Base-by-base conservation (phyloP, 2,113 vertebrate genomes). In the Tachysurus fulvidraco region DNA sequence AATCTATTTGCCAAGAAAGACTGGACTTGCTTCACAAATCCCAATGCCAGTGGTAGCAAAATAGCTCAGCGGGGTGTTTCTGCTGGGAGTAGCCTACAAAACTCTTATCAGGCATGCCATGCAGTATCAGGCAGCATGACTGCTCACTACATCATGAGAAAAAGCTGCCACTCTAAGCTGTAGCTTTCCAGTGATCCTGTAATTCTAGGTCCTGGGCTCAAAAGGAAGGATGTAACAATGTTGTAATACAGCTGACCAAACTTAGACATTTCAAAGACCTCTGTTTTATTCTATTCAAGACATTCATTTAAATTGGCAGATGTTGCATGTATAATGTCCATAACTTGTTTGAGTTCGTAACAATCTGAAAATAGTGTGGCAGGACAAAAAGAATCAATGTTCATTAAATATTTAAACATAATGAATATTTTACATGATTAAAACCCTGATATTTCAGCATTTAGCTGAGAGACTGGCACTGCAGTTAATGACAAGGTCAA, bases 401-500 rank as follows among this genome's bases (percentile, higher is more conserved):
- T 59, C 88, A 93, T 95, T 93, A 93, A 94, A 94, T 91, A 93
- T 93, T 90, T 91, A 94, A 92, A 91, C 88, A 86, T 83, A 83
- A 52, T 93, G 88, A 85, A 93, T 92, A 91, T 93, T 94, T 95
- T 89, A 95, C 89, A 87, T 1, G 4, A 69, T 62, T 87, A 88
- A 92, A 91, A 86, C 90, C 91, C 92, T 93, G 93, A 94, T 90
- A 76, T 85, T 88, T 89, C 91, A 91, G 85, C 86, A 59, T 54
- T 62, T 80, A 88, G 93, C 87, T 91, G 90, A 81, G 88, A 93
- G 74, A 60, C 89, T 69, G 84, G 88, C 71, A 59, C 46, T 23
- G 71, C 81, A 88, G 85, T 82, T 91, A 89, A 88, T 85, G 85
- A 74, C 86, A 91, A 92, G 90, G 92, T 93, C 90, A 92, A 17